Evolutionary conservation across 2,113 vertebrate genomes (phyloP), one percentile per base, ranked within the genome.

Genomic region (Murina feae): DNA sequence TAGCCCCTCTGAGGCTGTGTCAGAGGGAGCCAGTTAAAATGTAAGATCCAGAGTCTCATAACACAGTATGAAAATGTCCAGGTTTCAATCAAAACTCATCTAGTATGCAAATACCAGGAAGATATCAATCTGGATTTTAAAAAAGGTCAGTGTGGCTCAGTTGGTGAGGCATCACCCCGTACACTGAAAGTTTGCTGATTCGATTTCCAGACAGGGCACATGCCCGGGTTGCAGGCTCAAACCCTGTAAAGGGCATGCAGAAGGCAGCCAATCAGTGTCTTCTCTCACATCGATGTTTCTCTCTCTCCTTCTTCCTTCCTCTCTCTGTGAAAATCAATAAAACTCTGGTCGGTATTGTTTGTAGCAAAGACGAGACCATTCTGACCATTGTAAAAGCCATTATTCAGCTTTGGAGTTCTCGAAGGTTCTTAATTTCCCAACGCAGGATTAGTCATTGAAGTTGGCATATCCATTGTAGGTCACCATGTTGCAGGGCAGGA

Each of bases 361-460:
- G 3, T 11, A n/a, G 81, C 58, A 30, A 8, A 76, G 21, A 0
- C 0, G 37, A 55, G 58, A 42, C 60, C 21, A 17, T 32, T 7
- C 18, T 28, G 49, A 30, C 16, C 17, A 1, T 3, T 0, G 2
- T 13, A 4, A 49, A 51, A 12, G 32, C 60, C 32, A 1, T 17
- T 32, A 21, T 37, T 58, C 82, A 1, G 4, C 12, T 17, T 42
- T 5, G 1, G 32, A 47, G 30, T 39, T 23, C 17, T 8, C 18
- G 14, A 63, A 65, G 25, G 18, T 4, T 23, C 60, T 32, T 53
- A n/a, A 16, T 2, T 7, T 44, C 82, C 8, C 0, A 12, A 35
- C 35, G 0, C 21, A 28, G 81, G 6, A 1, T 13, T 10, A 1
- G 10, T n/a, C 71, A 3, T 42, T 4, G 20, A 28, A 7, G 5